Conservation (phyloP, 2,888 invertebrate species). For the Epiblema foenella region DNA sequence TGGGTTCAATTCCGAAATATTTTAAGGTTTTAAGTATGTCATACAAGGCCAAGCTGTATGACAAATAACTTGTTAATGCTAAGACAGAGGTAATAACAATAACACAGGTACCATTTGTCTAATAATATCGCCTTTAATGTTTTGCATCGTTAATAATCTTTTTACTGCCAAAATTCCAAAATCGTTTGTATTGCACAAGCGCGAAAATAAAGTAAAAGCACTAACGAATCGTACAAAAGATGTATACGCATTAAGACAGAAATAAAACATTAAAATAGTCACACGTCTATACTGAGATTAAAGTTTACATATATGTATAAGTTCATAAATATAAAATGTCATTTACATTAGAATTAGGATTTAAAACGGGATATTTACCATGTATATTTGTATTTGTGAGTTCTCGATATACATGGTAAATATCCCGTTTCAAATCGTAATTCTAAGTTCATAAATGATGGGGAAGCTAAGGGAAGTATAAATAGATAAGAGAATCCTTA, state of each 20-base stretch:
- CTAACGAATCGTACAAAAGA: conserved; percentile 3
- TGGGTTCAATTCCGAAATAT: background rate
- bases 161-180: conserved; percentile 22
- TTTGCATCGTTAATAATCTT: conserved; percentile 32
- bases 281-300: background rate
- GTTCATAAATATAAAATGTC: conserved; percentile 14
- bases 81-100: conserved; percentile 11
- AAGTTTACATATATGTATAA: background rate
- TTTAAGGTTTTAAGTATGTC: background rate
- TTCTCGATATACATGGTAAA: too few relatives aligned
- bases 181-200: background rate
- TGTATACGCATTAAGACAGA: conserved; percentile 11
- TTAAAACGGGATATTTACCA: too few relatives aligned
- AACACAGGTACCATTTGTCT: conserved; percentile 25
- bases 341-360: too few relatives aligned
- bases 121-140: conserved; percentile 29
- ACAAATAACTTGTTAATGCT: background rate
- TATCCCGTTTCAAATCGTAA: too few relatives aligned
- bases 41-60: background rate
- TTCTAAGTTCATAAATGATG: too few relatives aligned
- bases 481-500: conserved; percentile 11
- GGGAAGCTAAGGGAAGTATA: conserved; percentile 3
- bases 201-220: conserved; percentile 17
- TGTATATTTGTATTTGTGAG: too few relatives aligned
- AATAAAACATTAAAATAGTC: conserved; percentile 2